Evolutionary conservation across 2,113 vertebrate species (phyloP).

Genomic region (Tetrax tetrax): DNA sequence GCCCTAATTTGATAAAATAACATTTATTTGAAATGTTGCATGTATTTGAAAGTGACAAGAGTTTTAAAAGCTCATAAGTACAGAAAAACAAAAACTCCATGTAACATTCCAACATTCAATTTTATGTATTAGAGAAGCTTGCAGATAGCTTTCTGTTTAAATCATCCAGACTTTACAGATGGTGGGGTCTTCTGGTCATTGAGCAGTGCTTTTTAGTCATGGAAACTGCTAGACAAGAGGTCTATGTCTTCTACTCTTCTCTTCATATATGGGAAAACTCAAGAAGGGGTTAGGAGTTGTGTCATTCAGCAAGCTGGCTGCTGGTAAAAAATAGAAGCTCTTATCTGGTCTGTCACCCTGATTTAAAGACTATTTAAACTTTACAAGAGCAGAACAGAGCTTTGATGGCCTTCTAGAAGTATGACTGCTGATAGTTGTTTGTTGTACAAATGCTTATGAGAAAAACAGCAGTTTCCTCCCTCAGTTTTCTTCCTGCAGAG

Average conservation of each 20-base stretch:
- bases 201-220: neutral
- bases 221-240: neutral
- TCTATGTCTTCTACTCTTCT: neutral
- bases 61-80: neutral
- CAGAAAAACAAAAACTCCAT: neutral
- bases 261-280: neutral
- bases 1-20: neutral
- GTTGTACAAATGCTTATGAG: neutral
- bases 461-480: neutral
- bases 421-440: neutral
- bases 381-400: neutral
- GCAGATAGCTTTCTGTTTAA: neutral
- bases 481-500: neutral
- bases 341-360: neutral
- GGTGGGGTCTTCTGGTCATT: neutral
- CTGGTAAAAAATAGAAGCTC: neutral
- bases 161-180: neutral
- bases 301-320: neutral
- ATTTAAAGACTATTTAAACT: neutral
- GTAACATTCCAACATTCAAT: neutral
- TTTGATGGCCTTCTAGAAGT: neutral
- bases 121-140: neutral
- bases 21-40: neutral
- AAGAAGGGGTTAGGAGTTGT: neutral
- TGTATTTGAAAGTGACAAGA: neutral